Evolutionary conservation across 64 coral and sea anemone genomes (phyloP).

Genomic region (Dendrophyllia cribrosa): DNA sequence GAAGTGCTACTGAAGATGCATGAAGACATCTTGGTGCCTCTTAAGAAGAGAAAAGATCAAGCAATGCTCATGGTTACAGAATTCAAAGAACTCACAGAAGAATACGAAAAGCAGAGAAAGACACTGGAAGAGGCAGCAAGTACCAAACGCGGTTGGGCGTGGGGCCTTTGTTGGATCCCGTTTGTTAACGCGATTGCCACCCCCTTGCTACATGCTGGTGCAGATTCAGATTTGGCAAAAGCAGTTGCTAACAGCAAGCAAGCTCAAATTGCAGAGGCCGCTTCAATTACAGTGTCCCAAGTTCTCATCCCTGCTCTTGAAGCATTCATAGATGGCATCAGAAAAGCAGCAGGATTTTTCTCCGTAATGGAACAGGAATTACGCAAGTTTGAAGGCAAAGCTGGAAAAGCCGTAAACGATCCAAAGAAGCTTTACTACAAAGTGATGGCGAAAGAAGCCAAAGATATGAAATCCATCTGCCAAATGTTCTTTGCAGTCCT

Average conservation of each 20-base stretch:
- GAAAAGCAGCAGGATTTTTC: slow-evolving; percentile 28
- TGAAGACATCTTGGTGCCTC: slow-evolving; percentile 32
- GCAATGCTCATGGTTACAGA: background rate
- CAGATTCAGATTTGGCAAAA: slow-evolving; percentile 5
- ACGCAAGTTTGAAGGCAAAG: slow-evolving; percentile 13
- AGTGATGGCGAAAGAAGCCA: slow-evolving; percentile 12
- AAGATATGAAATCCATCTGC: slow-evolving; percentile 4
- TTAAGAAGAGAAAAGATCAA: slow-evolving; percentile 22
- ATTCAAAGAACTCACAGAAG: background rate
- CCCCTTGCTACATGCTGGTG: background rate
- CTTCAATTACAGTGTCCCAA: background rate
- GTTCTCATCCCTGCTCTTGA: slow-evolving; percentile 27
- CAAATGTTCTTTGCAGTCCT: slow-evolving; percentile 6
- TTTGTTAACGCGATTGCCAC: background rate
- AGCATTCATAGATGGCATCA: background rate
- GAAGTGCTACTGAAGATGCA: slow-evolving; percentile 8
- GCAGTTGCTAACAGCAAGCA: background rate
- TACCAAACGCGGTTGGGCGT: background rate
- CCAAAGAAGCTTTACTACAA: background rate
- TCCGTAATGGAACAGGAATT: slow-evolving; percentile 26
- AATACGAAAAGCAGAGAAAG: background rate
- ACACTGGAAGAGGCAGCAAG: background rate
- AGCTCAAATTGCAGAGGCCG: background rate
- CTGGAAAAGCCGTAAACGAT: background rate
- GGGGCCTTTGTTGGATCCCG: background rate